Percentiles rank a stretch among this genome's conserved stretches.
These are phyloP conservation scores for Cynoglossus semilaevis DNA, from an alignment of 2,113 vertebrate species.

Conservation along the genomic window DNA sequence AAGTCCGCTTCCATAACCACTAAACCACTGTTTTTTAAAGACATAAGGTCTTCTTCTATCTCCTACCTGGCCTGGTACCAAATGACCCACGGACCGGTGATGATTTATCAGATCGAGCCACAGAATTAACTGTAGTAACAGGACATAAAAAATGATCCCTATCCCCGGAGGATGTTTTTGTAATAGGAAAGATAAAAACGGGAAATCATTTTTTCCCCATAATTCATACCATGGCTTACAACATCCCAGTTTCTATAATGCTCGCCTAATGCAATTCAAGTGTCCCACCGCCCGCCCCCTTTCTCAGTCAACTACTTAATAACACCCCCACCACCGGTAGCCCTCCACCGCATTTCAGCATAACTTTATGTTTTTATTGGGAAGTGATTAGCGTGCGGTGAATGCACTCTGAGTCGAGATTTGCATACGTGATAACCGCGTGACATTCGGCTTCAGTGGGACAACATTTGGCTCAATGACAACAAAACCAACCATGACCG, in stretches of 20 bases:
- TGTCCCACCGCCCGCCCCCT: conserved; percentile 40
- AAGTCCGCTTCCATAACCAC: too few relatives aligned
- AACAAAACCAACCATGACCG: conserved; percentile 14
- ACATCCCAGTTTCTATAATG: conserved; percentile 56
- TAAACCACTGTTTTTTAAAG: too few relatives aligned
- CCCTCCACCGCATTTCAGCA: conserved; percentile 30
- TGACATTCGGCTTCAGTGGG: background rate
- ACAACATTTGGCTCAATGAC: conserved; percentile 5
- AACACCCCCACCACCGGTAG: conserved; percentile 15
- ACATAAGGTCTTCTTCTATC: too few relatives aligned
- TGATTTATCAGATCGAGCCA: too few relatives aligned
- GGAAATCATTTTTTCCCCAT: conserved; percentile 13
- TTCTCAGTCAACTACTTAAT: conserved; percentile 66
- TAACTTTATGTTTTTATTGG: conserved; percentile 25
- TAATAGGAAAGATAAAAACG: too few relatives aligned
- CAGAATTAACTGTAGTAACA: too few relatives aligned
- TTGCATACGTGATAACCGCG: background rate
- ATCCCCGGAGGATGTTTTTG: too few relatives aligned
- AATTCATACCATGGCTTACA: conserved; percentile 60
- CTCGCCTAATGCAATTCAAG: conserved; percentile 58
- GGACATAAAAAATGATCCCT: too few relatives aligned
- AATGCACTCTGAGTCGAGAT: background rate
- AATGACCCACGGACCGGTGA: too few relatives aligned
- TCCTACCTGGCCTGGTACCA: too few relatives aligned
- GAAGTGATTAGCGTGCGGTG: conserved; percentile 21